Conservation (phyloP, 2,888 invertebrate species). For the Epirrhoe alternata region DNA sequence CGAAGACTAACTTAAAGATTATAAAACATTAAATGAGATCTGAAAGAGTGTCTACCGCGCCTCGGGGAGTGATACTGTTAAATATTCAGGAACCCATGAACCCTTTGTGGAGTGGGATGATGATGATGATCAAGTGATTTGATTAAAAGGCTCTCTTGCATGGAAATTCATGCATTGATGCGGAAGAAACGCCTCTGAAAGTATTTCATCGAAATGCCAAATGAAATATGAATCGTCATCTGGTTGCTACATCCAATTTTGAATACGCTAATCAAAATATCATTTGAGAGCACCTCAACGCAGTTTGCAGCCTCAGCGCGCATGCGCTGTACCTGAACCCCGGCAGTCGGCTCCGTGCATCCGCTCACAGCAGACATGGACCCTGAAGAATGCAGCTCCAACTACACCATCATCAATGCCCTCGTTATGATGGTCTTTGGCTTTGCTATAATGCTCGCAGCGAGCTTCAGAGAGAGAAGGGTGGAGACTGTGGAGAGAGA, state of each 20-base stretch:
- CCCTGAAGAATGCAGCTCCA: background rate
- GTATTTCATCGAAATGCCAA: too few species aligned
- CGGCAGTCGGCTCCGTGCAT: conserved; percentile 6
- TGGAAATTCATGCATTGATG: too few species aligned
- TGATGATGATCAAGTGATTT: too few species aligned
- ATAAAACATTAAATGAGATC: too few species aligned
- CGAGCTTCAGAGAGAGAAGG: background rate
- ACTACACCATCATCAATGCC: background rate
- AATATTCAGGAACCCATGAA: too few species aligned
- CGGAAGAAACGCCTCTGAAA: too few species aligned
- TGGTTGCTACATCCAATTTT: background rate
- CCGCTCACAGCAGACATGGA: conserved; percentile 14
- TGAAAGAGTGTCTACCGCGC: too few species aligned
- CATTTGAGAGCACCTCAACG: conserved; percentile 2
- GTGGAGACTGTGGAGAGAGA: background rate
- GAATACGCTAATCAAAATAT: background rate
- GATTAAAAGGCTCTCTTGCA: too few species aligned
- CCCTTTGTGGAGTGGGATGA: too few species aligned
- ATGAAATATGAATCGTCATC: too few species aligned
- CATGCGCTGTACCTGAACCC: conserved; percentile 4
- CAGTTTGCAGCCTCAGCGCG: conserved; percentile 9
- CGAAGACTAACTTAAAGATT: too few species aligned
- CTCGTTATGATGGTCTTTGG: conserved; percentile 5
- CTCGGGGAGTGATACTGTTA: too few species aligned
- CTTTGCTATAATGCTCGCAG: conserved; percentile 4